phyloP scores from a whole-genome alignment of 2,888 invertebrate genomes.

The Papilio gigon region DNA sequence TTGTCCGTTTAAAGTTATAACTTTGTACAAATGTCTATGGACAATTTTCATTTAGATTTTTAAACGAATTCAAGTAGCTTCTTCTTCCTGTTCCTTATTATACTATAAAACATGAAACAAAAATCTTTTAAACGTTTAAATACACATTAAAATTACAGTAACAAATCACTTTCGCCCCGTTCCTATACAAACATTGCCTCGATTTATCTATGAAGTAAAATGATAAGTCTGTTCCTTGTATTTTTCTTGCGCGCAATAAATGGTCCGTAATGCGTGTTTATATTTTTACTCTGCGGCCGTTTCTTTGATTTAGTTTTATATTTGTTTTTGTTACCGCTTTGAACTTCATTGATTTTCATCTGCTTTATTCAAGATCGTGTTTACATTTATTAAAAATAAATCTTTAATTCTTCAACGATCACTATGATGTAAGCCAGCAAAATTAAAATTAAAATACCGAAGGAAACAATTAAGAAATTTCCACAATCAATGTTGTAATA shows the following conservation, averaged over 20 bases:
- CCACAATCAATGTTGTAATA: conserved; percentile 55
- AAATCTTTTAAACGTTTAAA: background rate
- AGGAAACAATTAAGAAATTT: conserved; percentile 45
- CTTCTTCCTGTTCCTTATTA: too few species aligned
- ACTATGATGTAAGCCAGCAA: background rate
- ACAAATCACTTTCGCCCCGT: background rate
- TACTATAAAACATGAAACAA: too few species aligned
- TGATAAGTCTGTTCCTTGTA: conserved; percentile 30
- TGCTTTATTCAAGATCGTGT: conserved; percentile 1
- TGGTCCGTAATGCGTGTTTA: conserved; percentile 30
- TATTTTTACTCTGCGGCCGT: conserved; percentile 29
- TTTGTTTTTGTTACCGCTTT: conserved; percentile 17
- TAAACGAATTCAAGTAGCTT: too few species aligned
- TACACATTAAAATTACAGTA: conserved; percentile 11
- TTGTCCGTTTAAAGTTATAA: too few species aligned
- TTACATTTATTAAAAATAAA: background rate
- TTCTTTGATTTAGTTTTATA: conserved; percentile 34
- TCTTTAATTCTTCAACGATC: background rate
- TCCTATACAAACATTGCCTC: conserved; percentile 27
- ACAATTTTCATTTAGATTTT: too few species aligned
- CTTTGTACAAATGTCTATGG: too few species aligned
- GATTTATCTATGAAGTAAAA: conserved; percentile 30
- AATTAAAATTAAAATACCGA: conserved; percentile 21
- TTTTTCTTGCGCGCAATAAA: conserved; percentile 32
- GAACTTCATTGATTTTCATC: conserved; percentile 26